Percentiles rank a stretch among this genome's conserved stretches.
phyloP scores from a whole-genome alignment of 2,888 invertebrate species.

The Acleris holmiana region DNA sequence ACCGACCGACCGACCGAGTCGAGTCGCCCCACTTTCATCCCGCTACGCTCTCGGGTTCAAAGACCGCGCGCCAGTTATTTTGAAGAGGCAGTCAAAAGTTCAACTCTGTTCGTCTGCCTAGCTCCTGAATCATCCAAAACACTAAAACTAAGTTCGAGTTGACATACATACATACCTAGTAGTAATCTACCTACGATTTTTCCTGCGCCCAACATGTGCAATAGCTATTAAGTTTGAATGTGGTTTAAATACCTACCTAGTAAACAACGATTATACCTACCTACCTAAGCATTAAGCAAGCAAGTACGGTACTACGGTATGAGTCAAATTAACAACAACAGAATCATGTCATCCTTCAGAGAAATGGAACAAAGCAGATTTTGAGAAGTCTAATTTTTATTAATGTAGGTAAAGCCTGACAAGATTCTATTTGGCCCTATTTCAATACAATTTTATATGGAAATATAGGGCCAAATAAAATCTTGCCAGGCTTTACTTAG shows the following conservation, averaged over 20 bases:
- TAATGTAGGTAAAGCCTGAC: no score
- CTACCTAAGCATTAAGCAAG: conserved; percentile 6
- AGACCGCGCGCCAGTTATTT: conserved; percentile 56
- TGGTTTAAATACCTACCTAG: conserved; percentile 18
- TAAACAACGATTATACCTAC: conserved; percentile 34
- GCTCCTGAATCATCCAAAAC: conserved; percentile 39
- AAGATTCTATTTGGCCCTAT: no score
- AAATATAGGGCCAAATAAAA: no score
- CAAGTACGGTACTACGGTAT: neutral
- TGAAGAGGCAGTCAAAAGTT: conserved; percentile 49
- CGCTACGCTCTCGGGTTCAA: conserved; percentile 64
- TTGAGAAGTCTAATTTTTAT: neutral
- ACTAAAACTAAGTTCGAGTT: neutral
- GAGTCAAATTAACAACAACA: conserved; percentile 27
- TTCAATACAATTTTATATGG: no score
- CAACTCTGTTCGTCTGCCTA: conserved; percentile 58
- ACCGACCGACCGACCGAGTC: conserved; percentile 14
- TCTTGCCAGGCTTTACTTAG: no score
- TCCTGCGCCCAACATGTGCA: no score
- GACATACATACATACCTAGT: neutral
- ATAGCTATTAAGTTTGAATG: neutral
- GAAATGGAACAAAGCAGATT: conserved; percentile 25
- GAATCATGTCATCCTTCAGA: conserved; percentile 11
- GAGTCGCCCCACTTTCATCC: conserved; percentile 49
- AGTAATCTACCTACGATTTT: no score